Evolutionary conservation across 2,888 invertebrate genomes (phyloP), one percentile per base, ranked within the genome.

Genomic region (Nezara viridula): DNA sequence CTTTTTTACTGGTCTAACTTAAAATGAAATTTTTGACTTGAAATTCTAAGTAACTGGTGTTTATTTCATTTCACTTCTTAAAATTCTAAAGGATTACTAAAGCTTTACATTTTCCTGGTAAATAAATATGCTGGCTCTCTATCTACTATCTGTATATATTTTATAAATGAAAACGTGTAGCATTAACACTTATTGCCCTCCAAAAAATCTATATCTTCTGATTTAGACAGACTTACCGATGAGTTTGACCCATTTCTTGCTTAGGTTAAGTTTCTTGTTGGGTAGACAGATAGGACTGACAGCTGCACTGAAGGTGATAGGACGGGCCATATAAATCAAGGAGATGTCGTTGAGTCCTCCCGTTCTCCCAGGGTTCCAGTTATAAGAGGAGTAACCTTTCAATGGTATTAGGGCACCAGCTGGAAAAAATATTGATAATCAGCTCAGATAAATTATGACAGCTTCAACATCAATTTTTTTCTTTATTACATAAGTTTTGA

Each of bases 211-310:
- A n/a, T n/a, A n/a, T n/a, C n/a, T n/a, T n/a, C n/a, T n/a, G n/a
- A n/a, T n/a, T n/a, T n/a, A n/a, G n/a, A 44, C 5, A 6, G 14
- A 81, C 81, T 81, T n/a, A 81, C 81, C 81, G 5, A 44, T 44
- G 1, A 81, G 21, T 81, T 81, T 81, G 44, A 81, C 81, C 81
- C 81, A 81, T n/a, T 47, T 40, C 44, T 81, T 81, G 44, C 44
- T n/a, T 14, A 81, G 81, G 81, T 81, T 81, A 14, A 81, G 81
- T n/a, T 81, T 81, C 44, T 47, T 81, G 21, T 19, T 44, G 81
- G 81, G 81, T 0, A 81, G 44, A 44, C 44, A 81, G 14, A 81
- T n/a, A 24, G 81, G 81, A n/a, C 81, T 81, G 81, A 81, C n/a
- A 12, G 1, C 44, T 5, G 81, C 24, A n/a, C 44, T 81, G 81